Percentiles rank a stretch among this genome's conserved stretches.
Conservation (phyloP, 2,888 invertebrate genomes). For the Andricus quercusramuli region DNA sequence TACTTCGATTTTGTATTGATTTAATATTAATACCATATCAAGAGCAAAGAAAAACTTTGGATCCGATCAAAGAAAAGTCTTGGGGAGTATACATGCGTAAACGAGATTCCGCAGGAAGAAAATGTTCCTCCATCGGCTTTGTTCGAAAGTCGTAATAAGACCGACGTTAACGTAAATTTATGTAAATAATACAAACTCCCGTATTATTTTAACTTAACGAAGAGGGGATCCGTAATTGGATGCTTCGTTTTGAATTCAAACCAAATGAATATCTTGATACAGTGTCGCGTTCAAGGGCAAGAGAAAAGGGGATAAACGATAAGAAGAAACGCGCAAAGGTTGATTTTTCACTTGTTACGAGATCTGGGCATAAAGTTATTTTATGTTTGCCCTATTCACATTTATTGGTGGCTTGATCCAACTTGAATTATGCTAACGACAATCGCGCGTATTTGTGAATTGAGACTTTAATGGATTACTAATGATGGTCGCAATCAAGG, state of each 20-base stretch:
- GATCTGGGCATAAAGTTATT: not conserved
- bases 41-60: not conserved
- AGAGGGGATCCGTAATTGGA: slow-evolving; percentile 44
- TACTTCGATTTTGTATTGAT: not conserved
- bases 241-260: slow-evolving; percentile 31
- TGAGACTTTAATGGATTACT: too few relatives aligned
- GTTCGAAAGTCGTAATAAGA: slow-evolving; percentile 31
- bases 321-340: not conserved
- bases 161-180: slow-evolving; percentile 46
- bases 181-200: slow-evolving; percentile 41
- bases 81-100: not conserved
- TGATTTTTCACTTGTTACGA: not conserved
- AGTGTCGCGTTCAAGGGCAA: not conserved
- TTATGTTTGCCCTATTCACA: not conserved
- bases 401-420: not conserved
- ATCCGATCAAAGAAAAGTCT: slow-evolving; percentile 1
- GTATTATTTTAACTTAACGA: slow-evolving; percentile 43
- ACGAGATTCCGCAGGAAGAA: not conserved
- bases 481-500: too few relatives aligned
- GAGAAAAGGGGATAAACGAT: not conserved
- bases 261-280: not conserved
- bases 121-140: slow-evolving; percentile 5
- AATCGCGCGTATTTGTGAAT: too few relatives aligned
- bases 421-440: too few relatives aligned
- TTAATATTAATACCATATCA: not conserved